phyloP scores from a whole-genome alignment of 2,888 invertebrate species.

The Nasonovia ribisnigri region DNA sequence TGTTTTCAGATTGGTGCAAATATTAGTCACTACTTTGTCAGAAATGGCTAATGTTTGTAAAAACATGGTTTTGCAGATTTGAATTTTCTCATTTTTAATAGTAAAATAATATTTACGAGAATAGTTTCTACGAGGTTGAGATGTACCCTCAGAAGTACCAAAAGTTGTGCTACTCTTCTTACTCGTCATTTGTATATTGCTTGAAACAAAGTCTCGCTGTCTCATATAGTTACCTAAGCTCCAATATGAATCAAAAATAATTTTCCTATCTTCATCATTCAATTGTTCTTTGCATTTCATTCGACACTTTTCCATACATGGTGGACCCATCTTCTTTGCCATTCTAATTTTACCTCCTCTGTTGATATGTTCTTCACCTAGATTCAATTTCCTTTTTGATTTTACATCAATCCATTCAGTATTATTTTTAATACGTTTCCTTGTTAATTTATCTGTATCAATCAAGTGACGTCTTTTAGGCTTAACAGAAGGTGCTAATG shows the following conservation, averaged over 20 bases:
- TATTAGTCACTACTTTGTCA: neutral
- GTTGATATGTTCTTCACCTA: slow-evolving; percentile 3
- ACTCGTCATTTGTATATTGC: neutral
- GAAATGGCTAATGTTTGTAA: slow-evolving; percentile 13
- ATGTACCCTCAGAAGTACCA: neutral
- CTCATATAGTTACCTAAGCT: neutral
- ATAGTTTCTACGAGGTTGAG: neutral
- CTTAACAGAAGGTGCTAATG: neutral
- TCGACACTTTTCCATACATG: neutral
- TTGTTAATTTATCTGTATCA: neutral
- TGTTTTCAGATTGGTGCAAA: neutral
- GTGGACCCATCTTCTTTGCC: neutral
- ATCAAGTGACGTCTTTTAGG: neutral
- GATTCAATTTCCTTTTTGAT: neutral
- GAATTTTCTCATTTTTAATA: neutral
- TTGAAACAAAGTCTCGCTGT: neutral
- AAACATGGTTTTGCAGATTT: slow-evolving; percentile 11
- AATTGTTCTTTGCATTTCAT: neutral
- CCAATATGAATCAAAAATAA: neutral
- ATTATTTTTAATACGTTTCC: neutral
- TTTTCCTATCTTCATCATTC: neutral
- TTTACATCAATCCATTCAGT: neutral
- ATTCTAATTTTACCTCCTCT: neutral
- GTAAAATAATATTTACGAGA: slow-evolving; percentile 12
- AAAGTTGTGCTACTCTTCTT: neutral